These are phyloP conservation scores for Exephanes ischioxanthus DNA, from an alignment of 2,888 invertebrate species.

Conservation along the genomic window DNA sequence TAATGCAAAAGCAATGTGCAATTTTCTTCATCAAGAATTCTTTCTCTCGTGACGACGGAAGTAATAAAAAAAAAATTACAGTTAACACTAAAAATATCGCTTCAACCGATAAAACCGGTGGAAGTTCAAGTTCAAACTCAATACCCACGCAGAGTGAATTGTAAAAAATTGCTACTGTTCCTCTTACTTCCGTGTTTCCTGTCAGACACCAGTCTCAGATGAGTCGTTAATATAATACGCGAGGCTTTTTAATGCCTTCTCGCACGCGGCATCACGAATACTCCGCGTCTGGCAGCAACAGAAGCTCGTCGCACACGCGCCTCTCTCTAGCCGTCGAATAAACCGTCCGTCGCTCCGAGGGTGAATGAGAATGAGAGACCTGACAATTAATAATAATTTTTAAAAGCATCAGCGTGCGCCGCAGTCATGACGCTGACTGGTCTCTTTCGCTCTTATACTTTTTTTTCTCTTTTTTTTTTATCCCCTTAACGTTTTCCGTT, in stretches of 20 bases:
- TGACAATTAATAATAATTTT: slow-evolving; percentile 78
- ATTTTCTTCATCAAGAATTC: not conserved
- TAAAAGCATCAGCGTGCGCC: slow-evolving; percentile 54
- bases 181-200: slow-evolving; percentile 1
- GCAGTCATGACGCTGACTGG: slow-evolving; percentile 12
- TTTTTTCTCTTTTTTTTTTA: slow-evolving; percentile 34
- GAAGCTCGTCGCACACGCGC: slow-evolving; percentile 42
- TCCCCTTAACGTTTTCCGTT: slow-evolving; percentile 20
- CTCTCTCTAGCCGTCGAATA: slow-evolving; percentile 32
- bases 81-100: not conserved
- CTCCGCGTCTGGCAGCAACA: slow-evolving; percentile 39
- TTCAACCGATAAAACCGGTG: not conserved
- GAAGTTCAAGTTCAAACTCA: not conserved
- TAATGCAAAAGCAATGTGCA: not conserved
- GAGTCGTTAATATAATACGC: slow-evolving; percentile 77
- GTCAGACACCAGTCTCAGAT: slow-evolving; percentile 66
- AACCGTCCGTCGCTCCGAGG: slow-evolving; percentile 33
- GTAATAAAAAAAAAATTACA: not conserved
- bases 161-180: not conserved
- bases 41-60: not conserved
- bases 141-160: not conserved
- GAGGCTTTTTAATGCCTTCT: slow-evolving; percentile 71
- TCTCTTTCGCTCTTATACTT: slow-evolving; percentile 43
- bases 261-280: slow-evolving; percentile 53
- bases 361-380: slow-evolving; percentile 62